These are phyloP conservation scores for Erpetoichthys calabaricus DNA, from an alignment of 2,797 vertebrate species.

Conservation along the genomic window DNA sequence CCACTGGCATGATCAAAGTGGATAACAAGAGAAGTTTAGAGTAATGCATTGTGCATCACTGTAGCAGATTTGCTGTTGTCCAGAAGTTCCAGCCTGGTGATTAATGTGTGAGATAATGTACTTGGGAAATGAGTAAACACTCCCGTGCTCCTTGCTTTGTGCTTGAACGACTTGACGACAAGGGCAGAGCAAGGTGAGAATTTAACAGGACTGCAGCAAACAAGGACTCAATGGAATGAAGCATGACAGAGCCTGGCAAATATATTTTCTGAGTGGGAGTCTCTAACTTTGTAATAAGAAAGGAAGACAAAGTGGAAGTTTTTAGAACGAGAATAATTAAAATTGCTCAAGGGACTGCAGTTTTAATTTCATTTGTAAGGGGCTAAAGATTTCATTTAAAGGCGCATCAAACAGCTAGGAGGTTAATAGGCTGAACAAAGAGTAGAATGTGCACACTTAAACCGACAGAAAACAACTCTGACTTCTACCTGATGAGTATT, in stretches of 20 bases:
- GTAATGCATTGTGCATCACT: constrained; percentile 38
- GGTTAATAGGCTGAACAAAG: constrained; percentile 75
- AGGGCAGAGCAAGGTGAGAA: constrained; percentile 99
- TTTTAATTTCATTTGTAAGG: constrained; percentile 76
- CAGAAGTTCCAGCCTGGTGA: constrained; percentile 95
- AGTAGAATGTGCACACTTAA: constrained; percentile 62
- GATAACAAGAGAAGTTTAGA: constrained; percentile 27
- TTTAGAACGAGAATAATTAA: constrained; percentile 71
- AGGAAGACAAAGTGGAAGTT: constrained; percentile 60
- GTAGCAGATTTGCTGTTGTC: constrained; percentile 90
- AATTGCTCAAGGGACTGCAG: constrained; percentile 68
- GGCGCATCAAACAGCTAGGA: constrained; percentile 53
- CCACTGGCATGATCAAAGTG: not conserved
- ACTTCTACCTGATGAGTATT: constrained; percentile 73
- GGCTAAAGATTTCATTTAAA: constrained; percentile 78
- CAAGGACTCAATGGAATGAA: constrained; percentile 52
- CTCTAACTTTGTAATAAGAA: constrained; percentile 25
- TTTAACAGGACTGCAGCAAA: constrained; percentile 83
- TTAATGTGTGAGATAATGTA: constrained; percentile 99
- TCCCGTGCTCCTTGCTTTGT: constrained; percentile 97
- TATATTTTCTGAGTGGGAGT: constrained; percentile 32
- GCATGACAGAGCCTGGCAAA: constrained; percentile 59
- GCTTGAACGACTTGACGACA: constrained; percentile 98
- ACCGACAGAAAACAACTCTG: constrained; percentile 51
- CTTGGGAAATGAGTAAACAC: constrained; percentile 99